Evolutionary conservation across 1,140 invertebrate genomes (phyloP).

Genomic region (Conus betulinus): DNA sequence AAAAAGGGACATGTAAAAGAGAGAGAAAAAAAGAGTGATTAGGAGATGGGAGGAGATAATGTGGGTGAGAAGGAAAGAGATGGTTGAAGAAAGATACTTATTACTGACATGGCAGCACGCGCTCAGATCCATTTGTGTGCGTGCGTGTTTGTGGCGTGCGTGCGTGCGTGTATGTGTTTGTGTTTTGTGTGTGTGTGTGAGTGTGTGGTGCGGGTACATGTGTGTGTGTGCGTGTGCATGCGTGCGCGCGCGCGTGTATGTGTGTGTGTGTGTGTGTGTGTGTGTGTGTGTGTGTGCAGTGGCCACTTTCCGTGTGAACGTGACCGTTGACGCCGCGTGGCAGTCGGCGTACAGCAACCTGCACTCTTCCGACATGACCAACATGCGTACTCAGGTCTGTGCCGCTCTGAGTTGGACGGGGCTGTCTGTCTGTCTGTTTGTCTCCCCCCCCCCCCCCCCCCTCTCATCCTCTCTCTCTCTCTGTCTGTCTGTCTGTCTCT

Average conservation of each 20-base stretch:
- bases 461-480: conserved; percentile 42
- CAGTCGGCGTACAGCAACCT: not conserved
- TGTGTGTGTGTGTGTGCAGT: not conserved
- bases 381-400: not conserved
- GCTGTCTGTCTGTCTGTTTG: not conserved
- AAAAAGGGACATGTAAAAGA: no score
- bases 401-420: not conserved
- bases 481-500: conserved; percentile 39
- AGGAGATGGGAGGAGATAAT: no score
- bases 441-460: not conserved
- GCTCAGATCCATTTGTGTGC: no score
- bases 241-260: no score
- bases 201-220: no score
- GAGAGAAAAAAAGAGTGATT: no score
- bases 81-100: no score
- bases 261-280: conserved; percentile 4
- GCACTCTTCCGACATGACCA: not conserved
- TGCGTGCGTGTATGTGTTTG: no score
- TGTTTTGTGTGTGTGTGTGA: not conserved
- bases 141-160: no score
- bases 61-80: no score
- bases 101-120: no score
- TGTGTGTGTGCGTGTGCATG: no score
- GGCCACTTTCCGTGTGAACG: conserved; percentile 11
- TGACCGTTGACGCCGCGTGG: conserved; percentile 1